These are phyloP conservation scores for Caenorhabditis plicata DNA, from an alignment of 2,888 invertebrate species.

Conservation along the genomic window DNA sequence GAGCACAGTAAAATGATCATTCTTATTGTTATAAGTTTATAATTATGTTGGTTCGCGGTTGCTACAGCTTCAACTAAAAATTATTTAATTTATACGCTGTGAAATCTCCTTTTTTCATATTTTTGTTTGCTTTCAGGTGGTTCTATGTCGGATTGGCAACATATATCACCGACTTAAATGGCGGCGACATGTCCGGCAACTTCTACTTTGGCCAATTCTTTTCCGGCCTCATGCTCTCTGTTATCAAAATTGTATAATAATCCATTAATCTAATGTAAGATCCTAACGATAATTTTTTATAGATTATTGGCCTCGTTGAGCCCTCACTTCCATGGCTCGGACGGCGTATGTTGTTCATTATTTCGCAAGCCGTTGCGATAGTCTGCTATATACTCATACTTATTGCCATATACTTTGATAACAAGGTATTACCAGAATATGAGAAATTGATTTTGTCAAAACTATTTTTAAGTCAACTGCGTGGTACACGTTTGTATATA, in stretches of 20 bases:
- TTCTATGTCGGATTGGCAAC: slow-evolving; percentile 26
- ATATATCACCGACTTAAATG: slow-evolving; percentile 31
- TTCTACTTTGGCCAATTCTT: slow-evolving; percentile 30
- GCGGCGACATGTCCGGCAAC: slow-evolving; percentile 29
- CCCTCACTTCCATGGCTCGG: slow-evolving; percentile 18
- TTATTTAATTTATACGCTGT: too few species aligned
- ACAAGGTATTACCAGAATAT: too few species aligned
- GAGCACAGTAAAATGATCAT: too few species aligned
- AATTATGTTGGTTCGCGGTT: too few species aligned
- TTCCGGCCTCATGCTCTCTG: slow-evolving; percentile 13
- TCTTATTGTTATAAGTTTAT: too few species aligned
- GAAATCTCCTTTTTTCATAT: too few species aligned
- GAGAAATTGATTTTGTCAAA: too few species aligned
- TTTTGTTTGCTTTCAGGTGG: slow-evolving; percentile 5
- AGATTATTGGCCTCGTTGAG: slow-evolving; percentile 24
- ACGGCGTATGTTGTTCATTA: slow-evolving; percentile 21
- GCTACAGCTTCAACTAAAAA: too few species aligned
- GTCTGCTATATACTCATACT: slow-evolving; percentile 15
- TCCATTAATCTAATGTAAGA: background rate
- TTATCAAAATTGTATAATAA: slow-evolving; percentile 13
- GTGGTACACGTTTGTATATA: slow-evolving; percentile 11
- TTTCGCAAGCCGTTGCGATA: slow-evolving; percentile 18
- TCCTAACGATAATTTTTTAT: background rate
- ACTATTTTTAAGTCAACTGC: too few species aligned
- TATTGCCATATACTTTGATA: slow-evolving; percentile 4